phyloP scores from a whole-genome alignment of 1,140 invertebrate species.

The Drosophila baimaii region DNA sequence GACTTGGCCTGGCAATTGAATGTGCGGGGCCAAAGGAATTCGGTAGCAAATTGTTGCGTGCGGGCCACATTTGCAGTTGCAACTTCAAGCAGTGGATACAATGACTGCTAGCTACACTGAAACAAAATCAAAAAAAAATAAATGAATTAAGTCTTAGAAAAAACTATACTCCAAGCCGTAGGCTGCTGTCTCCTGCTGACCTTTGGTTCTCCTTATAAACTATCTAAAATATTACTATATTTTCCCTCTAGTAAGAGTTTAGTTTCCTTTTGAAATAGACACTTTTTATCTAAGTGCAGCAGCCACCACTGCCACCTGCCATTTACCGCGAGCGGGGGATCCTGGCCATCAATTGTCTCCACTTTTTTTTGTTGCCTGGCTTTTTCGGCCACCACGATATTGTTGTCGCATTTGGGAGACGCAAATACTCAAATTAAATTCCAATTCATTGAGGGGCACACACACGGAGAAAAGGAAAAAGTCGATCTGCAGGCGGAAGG shows the following conservation, averaged over 20 bases:
- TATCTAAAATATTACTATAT: no score
- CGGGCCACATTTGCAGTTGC: slow-evolving; percentile 70
- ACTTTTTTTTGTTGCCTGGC: neutral
- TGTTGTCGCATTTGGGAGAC: slow-evolving; percentile 76
- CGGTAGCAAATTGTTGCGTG: slow-evolving; percentile 84
- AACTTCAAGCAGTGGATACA: slow-evolving; percentile 47
- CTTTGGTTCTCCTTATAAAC: neutral
- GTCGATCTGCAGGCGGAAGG: slow-evolving; percentile 58
- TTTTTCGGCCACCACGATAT: slow-evolving; percentile 69
- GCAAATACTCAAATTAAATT: slow-evolving; percentile 84
- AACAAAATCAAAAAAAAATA: no score
- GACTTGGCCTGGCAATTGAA: slow-evolving; percentile 30
- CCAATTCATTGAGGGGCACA: slow-evolving; percentile 82
- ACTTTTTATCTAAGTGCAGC: neutral
- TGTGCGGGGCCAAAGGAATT: slow-evolving; percentile 55
- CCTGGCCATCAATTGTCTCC: slow-evolving; percentile 74
- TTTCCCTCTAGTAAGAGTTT: neutral
- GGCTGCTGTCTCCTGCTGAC: neutral
- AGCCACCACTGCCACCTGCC: slow-evolving; percentile 61
- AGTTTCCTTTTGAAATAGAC: accelerated
- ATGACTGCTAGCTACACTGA: slow-evolving; percentile 55
- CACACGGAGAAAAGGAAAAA: slow-evolving; percentile 63
- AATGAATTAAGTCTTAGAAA: no score
- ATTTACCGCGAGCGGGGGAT: slow-evolving; percentile 66
- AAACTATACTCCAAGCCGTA: no score